Evolutionary conservation across 2,797 vertebrate species (phyloP).

Genomic region (Dendrocincla fuliginosa): DNA sequence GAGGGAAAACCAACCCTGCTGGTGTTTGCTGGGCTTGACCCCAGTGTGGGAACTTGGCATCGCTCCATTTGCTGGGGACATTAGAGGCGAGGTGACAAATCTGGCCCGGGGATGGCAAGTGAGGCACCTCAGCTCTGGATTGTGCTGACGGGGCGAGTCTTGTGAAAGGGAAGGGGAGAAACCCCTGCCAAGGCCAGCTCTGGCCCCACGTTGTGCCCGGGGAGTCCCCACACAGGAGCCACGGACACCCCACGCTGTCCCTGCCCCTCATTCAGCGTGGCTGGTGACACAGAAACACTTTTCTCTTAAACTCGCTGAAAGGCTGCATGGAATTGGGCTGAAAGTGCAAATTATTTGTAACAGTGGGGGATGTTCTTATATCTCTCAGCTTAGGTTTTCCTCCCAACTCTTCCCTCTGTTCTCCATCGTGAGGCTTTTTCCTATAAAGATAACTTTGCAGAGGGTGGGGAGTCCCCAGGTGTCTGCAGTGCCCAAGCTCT

Average conservation of each 20-base stretch:
- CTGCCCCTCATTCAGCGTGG: background rate
- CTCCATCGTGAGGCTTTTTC: background rate
- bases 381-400: background rate
- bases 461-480: background rate
- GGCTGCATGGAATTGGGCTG: background rate
- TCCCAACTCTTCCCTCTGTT: background rate
- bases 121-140: background rate
- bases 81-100: background rate
- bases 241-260: background rate
- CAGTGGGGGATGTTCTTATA: background rate
- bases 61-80: background rate
- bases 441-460: background rate
- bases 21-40: background rate
- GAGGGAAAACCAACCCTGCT: background rate
- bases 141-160: slow-evolving; percentile 30
- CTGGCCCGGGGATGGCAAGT: background rate
- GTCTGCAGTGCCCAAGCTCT: background rate
- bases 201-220: background rate
- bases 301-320: background rate
- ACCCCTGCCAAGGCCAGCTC: slow-evolving; percentile 14
- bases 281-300: slow-evolving; percentile 25
- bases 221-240: background rate
- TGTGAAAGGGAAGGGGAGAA: background rate
- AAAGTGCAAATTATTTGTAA: background rate
- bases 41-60: slow-evolving; percentile 3